Conservation (phyloP, 2,888 invertebrate genomes). For the Acrobasis repandana region DNA sequence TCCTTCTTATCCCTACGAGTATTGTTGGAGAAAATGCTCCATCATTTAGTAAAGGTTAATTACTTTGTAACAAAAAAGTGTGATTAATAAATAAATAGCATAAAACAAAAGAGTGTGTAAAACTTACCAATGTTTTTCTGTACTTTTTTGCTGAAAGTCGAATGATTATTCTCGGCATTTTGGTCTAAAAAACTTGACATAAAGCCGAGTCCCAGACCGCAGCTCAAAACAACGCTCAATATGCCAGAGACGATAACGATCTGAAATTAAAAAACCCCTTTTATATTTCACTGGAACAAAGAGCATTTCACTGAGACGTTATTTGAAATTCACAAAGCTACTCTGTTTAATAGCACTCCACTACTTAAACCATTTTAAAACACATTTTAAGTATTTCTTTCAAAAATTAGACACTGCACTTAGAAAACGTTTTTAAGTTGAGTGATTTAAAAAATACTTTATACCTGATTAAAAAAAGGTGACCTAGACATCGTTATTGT, state of each 20-base stretch:
- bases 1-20: no score
- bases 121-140: slow-evolving; percentile 17
- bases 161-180: slow-evolving; percentile 11
- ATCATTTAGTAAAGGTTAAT: no score
- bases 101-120: neutral
- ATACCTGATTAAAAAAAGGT: slow-evolving; percentile 12
- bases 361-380: neutral
- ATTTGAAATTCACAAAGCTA: slow-evolving; percentile 4
- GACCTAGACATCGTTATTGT: slow-evolving; percentile 5
- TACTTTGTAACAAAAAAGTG: no score
- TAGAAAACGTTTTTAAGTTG: no score
- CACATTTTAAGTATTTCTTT: neutral
- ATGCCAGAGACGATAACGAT: slow-evolving; percentile 35
- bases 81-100: no score
- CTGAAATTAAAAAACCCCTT: slow-evolving; percentile 27
- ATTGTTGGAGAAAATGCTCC: no score
- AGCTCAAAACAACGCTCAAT: slow-evolving; percentile 36
- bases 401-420: no score
- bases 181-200: slow-evolving; percentile 28
- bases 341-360: neutral
- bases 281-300: neutral
- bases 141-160: slow-evolving; percentile 12
- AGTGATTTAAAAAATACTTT: no score
- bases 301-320: neutral
- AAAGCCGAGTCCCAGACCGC: slow-evolving; percentile 38